Conservation (phyloP, 2,797 vertebrate genomes). For the Labroides dimidiatus region DNA sequence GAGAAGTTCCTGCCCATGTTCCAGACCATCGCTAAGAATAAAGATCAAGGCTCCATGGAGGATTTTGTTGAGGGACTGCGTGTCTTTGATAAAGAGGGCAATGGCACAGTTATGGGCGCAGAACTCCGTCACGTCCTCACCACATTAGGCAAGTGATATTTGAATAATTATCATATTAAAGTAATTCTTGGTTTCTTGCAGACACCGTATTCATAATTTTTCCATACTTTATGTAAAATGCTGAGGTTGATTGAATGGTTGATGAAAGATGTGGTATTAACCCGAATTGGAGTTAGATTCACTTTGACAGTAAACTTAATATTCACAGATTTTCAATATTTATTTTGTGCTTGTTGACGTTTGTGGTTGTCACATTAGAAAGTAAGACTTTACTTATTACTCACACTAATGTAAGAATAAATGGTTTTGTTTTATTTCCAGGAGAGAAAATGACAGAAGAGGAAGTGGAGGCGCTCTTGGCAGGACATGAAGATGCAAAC, state of each 20-base stretch:
- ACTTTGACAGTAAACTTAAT: too few species aligned
- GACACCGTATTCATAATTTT: too few species aligned
- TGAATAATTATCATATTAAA: background rate
- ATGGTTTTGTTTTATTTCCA: conserved; percentile 49
- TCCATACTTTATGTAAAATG: too few species aligned
- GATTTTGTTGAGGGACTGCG: conserved; percentile 95
- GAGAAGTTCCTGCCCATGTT: conserved; percentile 98
- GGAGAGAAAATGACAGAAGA: conserved; percentile 98
- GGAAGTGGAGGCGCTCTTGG: conserved; percentile 93
- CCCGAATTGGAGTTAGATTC: too few species aligned
- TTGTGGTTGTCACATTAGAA: background rate
- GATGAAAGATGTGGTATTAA: too few species aligned
- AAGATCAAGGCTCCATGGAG: conserved; percentile 95
- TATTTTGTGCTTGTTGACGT: too few species aligned
- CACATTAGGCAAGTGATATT: conserved; percentile 87
- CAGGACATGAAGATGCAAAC: conserved; percentile 94
- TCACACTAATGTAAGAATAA: background rate
- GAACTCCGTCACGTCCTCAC: conserved; percentile 96
- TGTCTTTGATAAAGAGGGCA: conserved; percentile 98
- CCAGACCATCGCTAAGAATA: conserved; percentile 95
- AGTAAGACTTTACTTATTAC: background rate
- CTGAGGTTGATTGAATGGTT: too few species aligned
- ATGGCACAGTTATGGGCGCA: conserved; percentile 96
- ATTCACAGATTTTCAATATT: background rate
- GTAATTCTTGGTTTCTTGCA: background rate